phyloP scores from a whole-genome alignment of 1,140 invertebrate species.

The Drosophila athabasca region DNA sequence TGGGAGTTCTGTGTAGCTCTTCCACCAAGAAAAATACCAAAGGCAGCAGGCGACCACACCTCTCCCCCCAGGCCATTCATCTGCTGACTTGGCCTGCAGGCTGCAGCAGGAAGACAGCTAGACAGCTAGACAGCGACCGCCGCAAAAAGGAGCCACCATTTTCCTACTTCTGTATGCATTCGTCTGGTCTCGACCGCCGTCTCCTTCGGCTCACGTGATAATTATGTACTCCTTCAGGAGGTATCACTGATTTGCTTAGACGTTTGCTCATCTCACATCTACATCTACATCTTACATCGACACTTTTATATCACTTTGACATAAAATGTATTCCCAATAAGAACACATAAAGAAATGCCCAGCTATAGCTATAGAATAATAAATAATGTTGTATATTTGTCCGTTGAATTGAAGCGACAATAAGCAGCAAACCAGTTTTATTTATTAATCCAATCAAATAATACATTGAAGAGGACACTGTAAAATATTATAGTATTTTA shows the following conservation, averaged over 20 bases:
- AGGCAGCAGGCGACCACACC: slow-evolving; percentile 7
- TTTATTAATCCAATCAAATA: background rate
- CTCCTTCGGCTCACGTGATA: background rate
- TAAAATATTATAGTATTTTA: too few relatives aligned
- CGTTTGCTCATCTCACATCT: too few relatives aligned
- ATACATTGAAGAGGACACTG: too few relatives aligned
- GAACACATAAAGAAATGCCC: too few relatives aligned
- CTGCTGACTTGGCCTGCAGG: slow-evolving; percentile 8
- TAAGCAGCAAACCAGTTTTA: slow-evolving; percentile 1
- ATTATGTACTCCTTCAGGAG: background rate
- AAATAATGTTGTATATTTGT: background rate
- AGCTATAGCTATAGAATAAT: background rate
- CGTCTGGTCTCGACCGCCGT: slow-evolving; percentile 19
- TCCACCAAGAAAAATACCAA: slow-evolving; percentile 31
- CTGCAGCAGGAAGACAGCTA: slow-evolving; percentile 18
- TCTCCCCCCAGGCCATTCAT: background rate
- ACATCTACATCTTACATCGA: too few relatives aligned
- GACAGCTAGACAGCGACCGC: slow-evolving; percentile 19
- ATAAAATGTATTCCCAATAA: too few relatives aligned
- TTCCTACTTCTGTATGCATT: slow-evolving; percentile 38
- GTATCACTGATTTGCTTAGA: too few relatives aligned
- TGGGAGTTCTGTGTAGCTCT: slow-evolving; percentile 27
- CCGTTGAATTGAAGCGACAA: too few relatives aligned
- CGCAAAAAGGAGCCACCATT: slow-evolving; percentile 51
- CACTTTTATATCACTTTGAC: too few relatives aligned